Evolutionary conservation across 2,797 vertebrate genomes (phyloP).

Genomic region (Gouania willdenowi): DNA sequence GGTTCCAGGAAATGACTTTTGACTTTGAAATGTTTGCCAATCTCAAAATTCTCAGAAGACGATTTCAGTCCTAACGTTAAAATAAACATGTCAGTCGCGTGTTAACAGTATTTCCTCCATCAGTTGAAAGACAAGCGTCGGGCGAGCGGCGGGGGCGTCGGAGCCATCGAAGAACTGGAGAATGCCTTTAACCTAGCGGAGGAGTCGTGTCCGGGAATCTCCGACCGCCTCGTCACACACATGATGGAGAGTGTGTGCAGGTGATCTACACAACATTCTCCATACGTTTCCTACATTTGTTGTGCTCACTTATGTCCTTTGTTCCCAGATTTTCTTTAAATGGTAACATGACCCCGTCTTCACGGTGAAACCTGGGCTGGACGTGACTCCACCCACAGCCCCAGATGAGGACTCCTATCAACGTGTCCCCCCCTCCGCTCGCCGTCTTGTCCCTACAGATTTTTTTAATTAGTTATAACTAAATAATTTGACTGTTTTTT

Average conservation of each 20-base stretch:
- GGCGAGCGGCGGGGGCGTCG: conserved; percentile 80
- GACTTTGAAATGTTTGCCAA: too few relatives aligned
- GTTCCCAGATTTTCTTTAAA: conserved; percentile 68
- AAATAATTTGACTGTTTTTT: conserved; percentile 83
- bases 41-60: too few relatives aligned
- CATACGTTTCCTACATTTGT: background rate
- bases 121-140: conserved; percentile 90
- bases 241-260: conserved; percentile 95
- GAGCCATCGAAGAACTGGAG: conserved; percentile 94
- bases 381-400: conserved; percentile 26
- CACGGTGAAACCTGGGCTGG: conserved; percentile 55
- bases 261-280: conserved; percentile 58
- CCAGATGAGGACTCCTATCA: conserved; percentile 56
- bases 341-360: conserved; percentile 68
- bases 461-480: conserved; percentile 79
- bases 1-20: too few relatives aligned
- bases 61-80: too few relatives aligned
- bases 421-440: background rate
- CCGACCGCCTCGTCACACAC: conserved; percentile 90
- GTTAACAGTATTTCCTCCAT: too few relatives aligned
- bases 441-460: conserved; percentile 52
- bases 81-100: too few relatives aligned
- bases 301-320: conserved; percentile 1
- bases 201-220: conserved; percentile 97
- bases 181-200: conserved; percentile 96